Evolutionary conservation across 2,797 vertebrate species (phyloP), one percentile per base, ranked within the genome.

Genomic region (Anabacerthia variegaticeps): DNA sequence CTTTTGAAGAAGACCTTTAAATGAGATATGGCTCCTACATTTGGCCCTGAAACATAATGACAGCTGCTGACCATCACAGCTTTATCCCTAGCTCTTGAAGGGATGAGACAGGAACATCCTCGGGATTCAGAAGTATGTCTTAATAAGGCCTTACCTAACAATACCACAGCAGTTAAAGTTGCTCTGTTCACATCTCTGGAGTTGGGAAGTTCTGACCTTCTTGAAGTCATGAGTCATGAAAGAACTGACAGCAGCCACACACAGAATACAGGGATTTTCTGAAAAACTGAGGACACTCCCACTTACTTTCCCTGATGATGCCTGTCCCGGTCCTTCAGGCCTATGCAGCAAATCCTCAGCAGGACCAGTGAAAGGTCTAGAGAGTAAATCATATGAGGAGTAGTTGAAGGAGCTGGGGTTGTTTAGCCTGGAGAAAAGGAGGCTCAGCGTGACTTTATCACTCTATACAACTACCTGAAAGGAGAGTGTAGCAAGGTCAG

Each of bases 331-430:
- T 92, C 30, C 54, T 81, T 87, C 61, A 78, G 67, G 27, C n/a
- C n/a, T 1, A 0, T 65, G 22, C 34, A 79, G 32, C 18, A 21
- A 86, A 79, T 55, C 63, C 71, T 65, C 1, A 0, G 66, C 74
- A 85, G 46, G 34, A 56, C 6, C 46, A 61, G 22, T 11, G 54
- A 61, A 67, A 67, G 19, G 6, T 61, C 39, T 28, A 12, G 26
- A 48, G 52, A 41, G 30, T 10, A 7, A 48, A 39, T 54, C 46
- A 16, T n/a, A 1, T 19, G 30, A 79, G 16, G 36, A 28, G 19
- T 5, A 10, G 41, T 41, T 55, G 61, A 61, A 27, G 23, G 27
- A 37, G 36, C 23, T 61, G 46, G 27, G 6, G 8, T 13, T 61
- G 41, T 49, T 73, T 43, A 43, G 19, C 54, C 32, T n/a, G 36